Evolutionary conservation across 2,888 invertebrate species (phyloP).

Genomic region (Bombylius major): DNA sequence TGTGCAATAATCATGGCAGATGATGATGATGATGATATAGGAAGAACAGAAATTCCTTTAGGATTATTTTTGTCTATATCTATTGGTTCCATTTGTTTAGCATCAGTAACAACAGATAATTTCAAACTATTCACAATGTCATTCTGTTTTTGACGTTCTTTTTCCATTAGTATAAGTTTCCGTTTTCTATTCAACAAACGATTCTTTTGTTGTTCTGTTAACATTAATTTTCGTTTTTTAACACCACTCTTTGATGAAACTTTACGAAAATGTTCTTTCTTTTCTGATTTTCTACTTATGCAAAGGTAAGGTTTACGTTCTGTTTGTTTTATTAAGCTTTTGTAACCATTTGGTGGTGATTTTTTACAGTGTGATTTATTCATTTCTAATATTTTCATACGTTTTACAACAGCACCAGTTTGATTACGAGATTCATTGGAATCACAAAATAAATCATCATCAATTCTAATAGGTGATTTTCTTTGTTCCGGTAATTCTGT

Average conservation of each 20-base stretch:
- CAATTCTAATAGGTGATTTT: constrained; percentile 6
- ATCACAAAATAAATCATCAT: neutral
- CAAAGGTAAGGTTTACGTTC: constrained; percentile 34
- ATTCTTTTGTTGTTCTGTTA: constrained; percentile 30
- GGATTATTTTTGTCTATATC: too few relatives aligned
- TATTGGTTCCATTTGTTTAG: too few relatives aligned
- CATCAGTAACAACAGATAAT: constrained; percentile 2
- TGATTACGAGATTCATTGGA: neutral
- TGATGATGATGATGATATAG: too few relatives aligned
- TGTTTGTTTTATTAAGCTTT: constrained; percentile 35
- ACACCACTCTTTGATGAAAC: constrained; percentile 19
- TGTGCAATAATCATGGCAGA: too few relatives aligned
- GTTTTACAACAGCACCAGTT: constrained; percentile 9
- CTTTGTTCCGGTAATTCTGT: neutral
- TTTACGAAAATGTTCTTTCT: constrained; percentile 27
- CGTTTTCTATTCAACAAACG: constrained; percentile 23
- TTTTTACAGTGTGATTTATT: constrained; percentile 28
- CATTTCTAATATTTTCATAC: constrained; percentile 29
- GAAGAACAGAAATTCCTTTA: too few relatives aligned
- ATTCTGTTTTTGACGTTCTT: constrained; percentile 20
- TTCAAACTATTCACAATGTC: neutral
- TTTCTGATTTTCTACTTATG: constrained; percentile 26
- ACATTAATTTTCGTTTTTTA: constrained; percentile 27
- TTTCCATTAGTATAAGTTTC: constrained; percentile 21
- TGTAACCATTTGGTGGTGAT: constrained; percentile 33